phyloP scores from a whole-genome alignment of 1,140 invertebrate species.

The Drosophila nebulosa region DNA sequence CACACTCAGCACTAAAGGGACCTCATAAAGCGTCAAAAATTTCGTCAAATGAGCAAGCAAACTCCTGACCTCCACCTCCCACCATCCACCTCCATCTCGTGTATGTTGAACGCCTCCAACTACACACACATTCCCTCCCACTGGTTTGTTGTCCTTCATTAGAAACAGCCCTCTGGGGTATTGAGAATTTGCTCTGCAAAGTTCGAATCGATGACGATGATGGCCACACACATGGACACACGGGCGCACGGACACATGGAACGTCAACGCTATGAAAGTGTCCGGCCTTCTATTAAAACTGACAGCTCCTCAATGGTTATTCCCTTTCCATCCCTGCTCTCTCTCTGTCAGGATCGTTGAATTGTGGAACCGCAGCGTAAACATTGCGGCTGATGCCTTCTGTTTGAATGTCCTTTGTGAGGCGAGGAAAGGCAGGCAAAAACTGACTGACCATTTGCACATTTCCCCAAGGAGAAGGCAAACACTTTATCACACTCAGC shows the following conservation, averaged over 20 bases:
- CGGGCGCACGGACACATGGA: neutral
- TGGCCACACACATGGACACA: slow-evolving; percentile 39
- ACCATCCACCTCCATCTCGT: neutral
- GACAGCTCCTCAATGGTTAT: slow-evolving; percentile 42
- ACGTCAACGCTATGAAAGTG: slow-evolving; percentile 67
- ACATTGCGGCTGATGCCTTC: slow-evolving; percentile 54
- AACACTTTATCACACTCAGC: slow-evolving; percentile 52
- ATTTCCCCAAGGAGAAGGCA: slow-evolving; percentile 52
- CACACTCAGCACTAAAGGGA: slow-evolving; percentile 78
- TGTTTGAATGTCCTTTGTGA: slow-evolving; percentile 29
- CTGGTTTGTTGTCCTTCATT: slow-evolving; percentile 59
- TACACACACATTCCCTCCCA: neutral
- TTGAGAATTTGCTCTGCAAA: slow-evolving; percentile 30
- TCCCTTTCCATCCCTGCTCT: neutral
- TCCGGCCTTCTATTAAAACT: slow-evolving; percentile 66
- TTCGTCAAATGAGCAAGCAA: slow-evolving; percentile 68
- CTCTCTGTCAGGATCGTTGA: slow-evolving; percentile 1
- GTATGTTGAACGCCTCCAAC: neutral
- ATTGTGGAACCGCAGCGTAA: slow-evolving; percentile 51
- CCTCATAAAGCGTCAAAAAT: slow-evolving; percentile 78
- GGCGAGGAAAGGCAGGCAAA: too few relatives aligned
- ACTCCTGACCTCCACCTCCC: slow-evolving; percentile 8
- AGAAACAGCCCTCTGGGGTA: slow-evolving; percentile 69
- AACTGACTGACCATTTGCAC: slow-evolving; percentile 5
- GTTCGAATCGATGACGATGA: slow-evolving; percentile 53